Evolutionary conservation across 2,888 invertebrate genomes (phyloP).

Genomic region (Euzophera pinguis): DNA sequence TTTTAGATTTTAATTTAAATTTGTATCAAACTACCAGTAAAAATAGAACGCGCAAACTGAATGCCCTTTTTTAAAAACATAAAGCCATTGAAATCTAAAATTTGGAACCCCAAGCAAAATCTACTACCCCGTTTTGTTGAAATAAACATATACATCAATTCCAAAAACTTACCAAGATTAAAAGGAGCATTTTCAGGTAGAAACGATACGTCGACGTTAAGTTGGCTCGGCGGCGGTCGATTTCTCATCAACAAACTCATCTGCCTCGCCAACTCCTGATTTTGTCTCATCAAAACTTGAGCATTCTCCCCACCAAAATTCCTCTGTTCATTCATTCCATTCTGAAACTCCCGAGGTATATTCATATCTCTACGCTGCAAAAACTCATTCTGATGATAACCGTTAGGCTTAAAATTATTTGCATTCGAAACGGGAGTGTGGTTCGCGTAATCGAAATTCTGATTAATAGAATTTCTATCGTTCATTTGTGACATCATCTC

Average conservation of each 20-base stretch:
- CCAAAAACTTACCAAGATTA: conserved; percentile 68
- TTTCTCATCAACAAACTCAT: conserved; percentile 67
- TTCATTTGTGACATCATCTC: conserved; percentile 56
- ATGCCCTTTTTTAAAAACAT: no score
- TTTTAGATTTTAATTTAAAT: no score
- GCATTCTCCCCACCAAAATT: conserved; percentile 41
- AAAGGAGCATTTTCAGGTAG: conserved; percentile 66
- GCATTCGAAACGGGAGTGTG: conserved; percentile 44
- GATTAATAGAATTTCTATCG: conserved; percentile 49
- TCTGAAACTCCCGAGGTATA: conserved; percentile 28
- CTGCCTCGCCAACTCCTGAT: conserved; percentile 65
- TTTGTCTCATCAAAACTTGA: conserved; percentile 58
- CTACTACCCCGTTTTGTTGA: no score
- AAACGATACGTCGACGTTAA: conserved; percentile 70
- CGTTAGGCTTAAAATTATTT: conserved; percentile 57
- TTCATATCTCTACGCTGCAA: conserved; percentile 56
- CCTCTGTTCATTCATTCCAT: conserved; percentile 39
- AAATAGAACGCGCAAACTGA: no score
- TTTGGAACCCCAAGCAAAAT: no score
- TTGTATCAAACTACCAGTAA: no score
- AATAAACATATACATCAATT: no score
- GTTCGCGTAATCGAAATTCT: conserved; percentile 57
- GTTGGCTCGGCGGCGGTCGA: conserved; percentile 60
- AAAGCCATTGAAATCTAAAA: no score
- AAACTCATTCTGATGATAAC: conserved; percentile 60